These are phyloP conservation scores for Pachyrhynchus sulphureomaculatus DNA, from an alignment of 1,140 invertebrate species.

Conservation along the genomic window DNA sequence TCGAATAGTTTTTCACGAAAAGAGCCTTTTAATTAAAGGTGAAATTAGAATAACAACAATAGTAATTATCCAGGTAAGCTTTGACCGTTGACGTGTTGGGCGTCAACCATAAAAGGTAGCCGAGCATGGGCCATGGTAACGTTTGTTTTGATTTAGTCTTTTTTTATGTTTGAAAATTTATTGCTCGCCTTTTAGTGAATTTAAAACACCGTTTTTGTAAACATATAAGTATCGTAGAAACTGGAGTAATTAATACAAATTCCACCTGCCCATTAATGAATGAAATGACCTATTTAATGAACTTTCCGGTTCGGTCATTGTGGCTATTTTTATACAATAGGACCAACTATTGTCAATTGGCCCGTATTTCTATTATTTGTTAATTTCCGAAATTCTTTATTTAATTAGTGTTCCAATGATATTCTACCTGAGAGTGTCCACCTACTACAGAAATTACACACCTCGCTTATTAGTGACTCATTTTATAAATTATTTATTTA, in stretches of 20 bases:
- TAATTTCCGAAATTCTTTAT: neutral
- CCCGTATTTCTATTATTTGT: neutral
- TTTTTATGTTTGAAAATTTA: neutral
- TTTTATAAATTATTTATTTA: too few relatives aligned
- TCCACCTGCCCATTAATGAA: neutral
- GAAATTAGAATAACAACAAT: conserved; percentile 18
- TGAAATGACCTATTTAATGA: too few relatives aligned
- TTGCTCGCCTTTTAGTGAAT: neutral
- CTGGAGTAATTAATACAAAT: neutral
- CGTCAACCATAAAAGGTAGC: conserved; percentile 17
- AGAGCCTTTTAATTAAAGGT: neutral
- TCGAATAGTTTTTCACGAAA: neutral
- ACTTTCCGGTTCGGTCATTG: too few relatives aligned
- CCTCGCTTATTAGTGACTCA: too few relatives aligned
- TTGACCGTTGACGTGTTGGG: conserved; percentile 29
- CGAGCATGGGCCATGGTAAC: conserved; percentile 17
- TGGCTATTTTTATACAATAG: too few relatives aligned
- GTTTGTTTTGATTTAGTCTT: conserved; percentile 9
- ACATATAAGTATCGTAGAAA: too few relatives aligned
- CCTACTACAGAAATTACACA: too few relatives aligned
- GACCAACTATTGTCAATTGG: too few relatives aligned
- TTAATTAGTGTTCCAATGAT: too few relatives aligned
- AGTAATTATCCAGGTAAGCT: conserved; percentile 13
- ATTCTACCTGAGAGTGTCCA: too few relatives aligned
- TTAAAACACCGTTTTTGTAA: neutral